Evolutionary conservation across 1,140 invertebrate species (phyloP), one percentile per base, ranked within the genome.

Genomic region (Prorops nasuta): DNA sequence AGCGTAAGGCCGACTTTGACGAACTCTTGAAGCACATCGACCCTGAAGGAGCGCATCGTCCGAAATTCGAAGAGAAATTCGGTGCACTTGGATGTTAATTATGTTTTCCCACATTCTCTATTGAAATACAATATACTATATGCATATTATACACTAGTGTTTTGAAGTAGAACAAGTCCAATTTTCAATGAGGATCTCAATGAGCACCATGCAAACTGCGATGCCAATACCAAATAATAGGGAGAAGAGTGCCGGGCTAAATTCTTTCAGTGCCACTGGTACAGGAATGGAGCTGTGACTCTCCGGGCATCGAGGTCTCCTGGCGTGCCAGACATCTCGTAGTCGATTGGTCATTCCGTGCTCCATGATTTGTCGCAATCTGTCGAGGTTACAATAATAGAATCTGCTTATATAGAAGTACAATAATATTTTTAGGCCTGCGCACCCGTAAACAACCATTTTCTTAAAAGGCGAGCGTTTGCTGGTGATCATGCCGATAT

Each of bases 401-500:
- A 35, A 24, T 42, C 24, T 17, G 8, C 21, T 8, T 24, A 7
- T 15, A 38, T n/a, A 18, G 6, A 3, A 17, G 18, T 38, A 18
- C 24, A n/a, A n/a, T n/a, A n/a, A n/a, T n/a, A n/a, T n/a, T n/a
- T n/a, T n/a, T n/a, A n/a, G n/a, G n/a, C n/a, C n/a, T n/a, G n/a
- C 66, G 70, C 68, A 85, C 84, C 83, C 83, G 51, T 81, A 80
- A 48, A 80, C 79, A 6, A 86, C 66, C 42, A 84, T 74, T 65
- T 86, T 83, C n/a, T 78, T 80, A 66, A 84, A 83, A 0, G 83
- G 83, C 16, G 84, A 85, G 36, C 75, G 67, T 58, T 83, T 84
- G 39, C 77, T 77, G 16, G 83, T 72, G n/a, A 78, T 76, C 17
- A 69, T 71, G 1, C 77, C 74, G 45, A 81, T 79, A 35, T 78